Percentiles rank a stretch among this genome's conserved stretches.
phyloP scores from a whole-genome alignment of 1,140 invertebrate genomes.

The Drosophila carrolli region DNA sequence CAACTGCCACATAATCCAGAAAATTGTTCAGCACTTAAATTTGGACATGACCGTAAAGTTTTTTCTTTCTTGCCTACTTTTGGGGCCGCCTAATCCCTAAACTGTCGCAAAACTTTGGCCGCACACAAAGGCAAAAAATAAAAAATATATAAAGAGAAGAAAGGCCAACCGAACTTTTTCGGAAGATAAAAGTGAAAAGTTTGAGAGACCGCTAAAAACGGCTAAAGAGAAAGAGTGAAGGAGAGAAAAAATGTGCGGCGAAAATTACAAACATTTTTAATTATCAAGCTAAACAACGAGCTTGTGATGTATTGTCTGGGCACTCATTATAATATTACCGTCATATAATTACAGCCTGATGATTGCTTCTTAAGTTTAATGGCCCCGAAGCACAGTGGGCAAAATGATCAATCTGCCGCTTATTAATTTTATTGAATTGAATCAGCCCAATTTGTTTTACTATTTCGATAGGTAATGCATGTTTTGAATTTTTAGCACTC shows the following conservation, averaged over 20 bases:
- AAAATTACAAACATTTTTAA: slow-evolving; percentile 83
- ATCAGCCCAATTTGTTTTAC: no score
- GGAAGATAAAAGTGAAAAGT: slow-evolving; percentile 80
- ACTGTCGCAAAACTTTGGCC: slow-evolving; percentile 77
- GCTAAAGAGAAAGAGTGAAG: not conserved
- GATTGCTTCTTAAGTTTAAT: slow-evolving; percentile 80
- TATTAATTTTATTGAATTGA: no score
- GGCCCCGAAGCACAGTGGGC: slow-evolving; percentile 7
- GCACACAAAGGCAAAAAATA: slow-evolving; percentile 29
- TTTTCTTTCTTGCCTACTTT: slow-evolving; percentile 57
- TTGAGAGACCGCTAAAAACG: slow-evolving; percentile 33
- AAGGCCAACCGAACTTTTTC: slow-evolving; percentile 68
- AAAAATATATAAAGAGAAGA: slow-evolving; percentile 31
- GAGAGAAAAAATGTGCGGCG: slow-evolving; percentile 50
- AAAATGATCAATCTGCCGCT: no score
- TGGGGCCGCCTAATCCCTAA: slow-evolving; percentile 74
- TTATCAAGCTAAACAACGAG: slow-evolving; percentile 72
- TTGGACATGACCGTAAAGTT: slow-evolving; percentile 75
- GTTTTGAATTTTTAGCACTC: no score
- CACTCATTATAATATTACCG: slow-evolving; percentile 75
- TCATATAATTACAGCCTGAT: slow-evolving; percentile 79
- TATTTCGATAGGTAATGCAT: no score
- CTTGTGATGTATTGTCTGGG: slow-evolving; percentile 75
- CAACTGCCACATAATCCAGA: slow-evolving; percentile 74
- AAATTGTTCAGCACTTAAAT: slow-evolving; percentile 81